These are phyloP conservation scores for Polydesmus complanatus DNA, from an alignment of 2,888 invertebrate species.

Conservation along the genomic window DNA sequence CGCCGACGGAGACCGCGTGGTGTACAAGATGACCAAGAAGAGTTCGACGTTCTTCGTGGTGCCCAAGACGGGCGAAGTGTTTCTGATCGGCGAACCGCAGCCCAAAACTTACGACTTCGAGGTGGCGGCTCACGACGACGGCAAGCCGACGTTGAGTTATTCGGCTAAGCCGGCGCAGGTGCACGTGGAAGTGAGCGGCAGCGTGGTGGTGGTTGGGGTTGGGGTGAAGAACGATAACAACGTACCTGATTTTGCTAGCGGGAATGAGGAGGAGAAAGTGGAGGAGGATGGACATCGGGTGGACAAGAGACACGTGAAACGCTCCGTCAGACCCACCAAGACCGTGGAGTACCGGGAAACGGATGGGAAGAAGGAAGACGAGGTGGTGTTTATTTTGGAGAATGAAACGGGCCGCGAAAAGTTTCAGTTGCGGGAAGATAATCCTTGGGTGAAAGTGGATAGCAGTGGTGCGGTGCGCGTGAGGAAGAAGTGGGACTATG, in stretches of 20 bases:
- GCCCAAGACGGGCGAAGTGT: constrained; percentile 80
- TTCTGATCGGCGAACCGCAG: constrained; percentile 47
- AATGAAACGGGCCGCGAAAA: constrained; percentile 84
- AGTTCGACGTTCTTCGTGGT: constrained; percentile 75
- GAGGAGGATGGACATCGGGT: constrained; percentile 40
- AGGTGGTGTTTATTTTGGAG: constrained; percentile 74
- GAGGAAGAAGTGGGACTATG: constrained; percentile 94
- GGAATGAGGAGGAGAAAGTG: constrained; percentile 11
- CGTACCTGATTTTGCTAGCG: constrained; percentile 15
- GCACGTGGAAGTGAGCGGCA: constrained; percentile 48
- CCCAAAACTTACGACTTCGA: constrained; percentile 50
- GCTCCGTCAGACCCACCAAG: constrained; percentile 87
- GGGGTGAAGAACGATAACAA: constrained; percentile 19
- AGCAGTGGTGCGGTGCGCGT: constrained; percentile 81
- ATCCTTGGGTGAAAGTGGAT: constrained; percentile 86
- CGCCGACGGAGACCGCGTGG: constrained; percentile 80
- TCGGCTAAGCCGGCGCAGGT: constrained; percentile 59
- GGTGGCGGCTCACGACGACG: constrained; percentile 69
- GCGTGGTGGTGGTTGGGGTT: constrained; percentile 13
- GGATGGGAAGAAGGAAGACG: constrained; percentile 74
- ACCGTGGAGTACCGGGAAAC: constrained; percentile 81
- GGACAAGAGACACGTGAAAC: constrained; percentile 63
- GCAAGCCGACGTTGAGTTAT: constrained; percentile 48
- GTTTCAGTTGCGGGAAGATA: constrained; percentile 84
- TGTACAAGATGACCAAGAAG: constrained; percentile 59